A percentile compares a stretch with the other conserved stretches of the same genome.
These are phyloP conservation scores for Drosophila stalkeri DNA, from an alignment of 2,888 invertebrate species.

Conservation along the genomic window DNA sequence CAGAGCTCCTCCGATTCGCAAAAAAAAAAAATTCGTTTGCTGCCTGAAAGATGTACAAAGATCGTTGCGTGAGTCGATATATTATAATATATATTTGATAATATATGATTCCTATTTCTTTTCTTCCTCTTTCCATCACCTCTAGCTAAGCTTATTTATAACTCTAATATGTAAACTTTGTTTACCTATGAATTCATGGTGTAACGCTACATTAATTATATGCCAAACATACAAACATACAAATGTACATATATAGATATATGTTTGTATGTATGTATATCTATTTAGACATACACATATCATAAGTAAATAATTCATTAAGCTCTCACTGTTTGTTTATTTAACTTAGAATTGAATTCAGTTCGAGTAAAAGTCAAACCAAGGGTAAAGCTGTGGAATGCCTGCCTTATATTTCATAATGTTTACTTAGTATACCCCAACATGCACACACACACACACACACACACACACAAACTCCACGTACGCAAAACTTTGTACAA, in stretches of 20 bases:
- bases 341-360: not conserved
- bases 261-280: not conserved
- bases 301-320: conserved; percentile 7
- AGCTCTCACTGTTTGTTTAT: not conserved
- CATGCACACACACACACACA: not conserved
- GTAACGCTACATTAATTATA: not conserved
- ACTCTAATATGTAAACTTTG: not conserved
- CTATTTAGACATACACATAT: not conserved
- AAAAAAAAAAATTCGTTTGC: not conserved
- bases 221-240: not conserved
- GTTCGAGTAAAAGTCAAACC: conserved; percentile 44
- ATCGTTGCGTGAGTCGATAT: no score
- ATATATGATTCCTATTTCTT: no score
- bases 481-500: not conserved
- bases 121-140: not conserved
- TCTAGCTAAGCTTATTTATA: not conserved
- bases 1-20: not conserved
- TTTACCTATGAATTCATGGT: not conserved
- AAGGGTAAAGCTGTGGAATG: conserved; percentile 39
- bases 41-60: not conserved
- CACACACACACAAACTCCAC: not conserved
- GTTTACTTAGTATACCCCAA: conserved; percentile 1
- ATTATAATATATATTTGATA: not conserved
- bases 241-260: not conserved
- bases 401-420: conserved; percentile 6